phyloP scores from a whole-genome alignment of 1,140 invertebrate species.

The Agrilus planipennis region DNA sequence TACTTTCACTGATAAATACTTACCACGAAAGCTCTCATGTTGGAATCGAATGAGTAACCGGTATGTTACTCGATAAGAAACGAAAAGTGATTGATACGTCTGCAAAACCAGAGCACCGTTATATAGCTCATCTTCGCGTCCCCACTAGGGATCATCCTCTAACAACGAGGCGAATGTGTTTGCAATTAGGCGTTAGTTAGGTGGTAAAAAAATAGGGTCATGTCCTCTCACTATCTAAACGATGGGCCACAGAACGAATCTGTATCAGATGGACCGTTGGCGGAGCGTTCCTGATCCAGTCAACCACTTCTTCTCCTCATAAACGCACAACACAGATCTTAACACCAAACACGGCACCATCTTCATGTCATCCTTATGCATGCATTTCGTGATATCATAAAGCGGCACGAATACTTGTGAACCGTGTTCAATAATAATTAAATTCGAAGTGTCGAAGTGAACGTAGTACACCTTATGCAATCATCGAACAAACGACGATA shows the following conservation, averaged over 20 bases:
- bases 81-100: constrained; percentile 14
- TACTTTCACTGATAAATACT: constrained; percentile 12
- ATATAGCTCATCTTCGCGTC: constrained; percentile 22
- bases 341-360: no score
- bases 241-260: constrained; percentile 7
- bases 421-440: no score
- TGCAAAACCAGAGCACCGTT: constrained; percentile 9
- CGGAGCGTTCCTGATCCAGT: no score
- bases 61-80: constrained; percentile 20
- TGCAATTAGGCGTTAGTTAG: constrained; percentile 15
- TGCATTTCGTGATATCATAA: no score
- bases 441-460: no score
- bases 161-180: constrained; percentile 8
- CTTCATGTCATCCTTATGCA: no score
- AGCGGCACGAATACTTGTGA: no score
- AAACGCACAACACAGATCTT: no score
- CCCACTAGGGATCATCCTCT: constrained; percentile 12
- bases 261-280: constrained; percentile 12
- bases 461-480: no score
- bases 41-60: constrained; percentile 16
- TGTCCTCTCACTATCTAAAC: constrained; percentile 19
- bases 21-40: constrained; percentile 23
- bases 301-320: no score
- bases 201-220: constrained; percentile 26
- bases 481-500: no score